Percentiles rank a stretch among this genome's conserved stretches.
Evolutionary conservation across 2,888 invertebrate species (phyloP).

Genomic region (Elmis aenea): DNA sequence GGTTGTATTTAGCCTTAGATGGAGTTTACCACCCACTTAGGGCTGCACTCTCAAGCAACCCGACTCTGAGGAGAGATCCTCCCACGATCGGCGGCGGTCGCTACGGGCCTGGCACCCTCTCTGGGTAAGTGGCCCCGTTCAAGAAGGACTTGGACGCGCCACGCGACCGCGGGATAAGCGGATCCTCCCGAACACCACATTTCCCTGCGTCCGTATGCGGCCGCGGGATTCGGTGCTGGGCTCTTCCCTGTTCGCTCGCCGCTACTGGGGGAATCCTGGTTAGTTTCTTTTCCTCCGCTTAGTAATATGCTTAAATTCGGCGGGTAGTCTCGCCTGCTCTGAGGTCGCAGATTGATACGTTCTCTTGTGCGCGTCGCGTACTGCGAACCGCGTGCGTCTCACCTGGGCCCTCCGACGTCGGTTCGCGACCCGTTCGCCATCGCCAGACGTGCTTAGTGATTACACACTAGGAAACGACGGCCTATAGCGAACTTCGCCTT

Average conservation of each 20-base stretch:
- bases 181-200: slow-evolving; percentile 49
- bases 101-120: slow-evolving; percentile 55
- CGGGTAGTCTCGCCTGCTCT: slow-evolving; percentile 24
- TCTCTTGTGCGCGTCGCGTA: background rate
- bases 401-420: background rate
- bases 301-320: too few relatives aligned
- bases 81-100: slow-evolving; percentile 34
- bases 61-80: slow-evolving; percentile 48
- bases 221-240: slow-evolving; percentile 54
- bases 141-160: slow-evolving; percentile 50
- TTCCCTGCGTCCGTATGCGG: slow-evolving; percentile 39
- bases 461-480: background rate
- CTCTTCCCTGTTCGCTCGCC: slow-evolving; percentile 55
- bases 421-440: background rate
- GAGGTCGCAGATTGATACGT: slow-evolving; percentile 12
- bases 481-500: background rate
- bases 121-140: slow-evolving; percentile 50
- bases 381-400: background rate
- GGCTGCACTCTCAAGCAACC: slow-evolving; percentile 57
- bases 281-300: slow-evolving; percentile 61
- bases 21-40: slow-evolving; percentile 55
- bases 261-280: slow-evolving; percentile 58
- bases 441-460: too few relatives aligned
- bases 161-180: slow-evolving; percentile 36
- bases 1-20: slow-evolving; percentile 52